Base-by-base conservation (phyloP, 53 echinoderm and acorn worm genomes). In the Glandiceps talaboti region DNA sequence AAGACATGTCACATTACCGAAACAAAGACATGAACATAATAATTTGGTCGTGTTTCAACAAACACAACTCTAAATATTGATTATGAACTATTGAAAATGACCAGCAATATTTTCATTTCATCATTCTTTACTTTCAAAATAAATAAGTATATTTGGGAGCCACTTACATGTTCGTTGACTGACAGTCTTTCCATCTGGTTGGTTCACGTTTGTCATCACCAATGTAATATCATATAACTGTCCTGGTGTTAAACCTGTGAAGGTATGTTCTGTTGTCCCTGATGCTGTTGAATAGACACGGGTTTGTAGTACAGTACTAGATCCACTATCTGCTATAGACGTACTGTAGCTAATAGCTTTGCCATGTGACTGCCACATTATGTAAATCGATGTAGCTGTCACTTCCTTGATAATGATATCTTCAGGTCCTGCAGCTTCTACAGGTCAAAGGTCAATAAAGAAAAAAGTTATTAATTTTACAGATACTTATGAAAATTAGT, bases 341-440 rank as follows among this genome's bases (percentile, higher is more conserved):
- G 77, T 73, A 73, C 74, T 73, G 32, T 83, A 83, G 28, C 33
- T 26, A 1, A 25, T 26, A 29, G 33, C 33, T 28, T 28, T 78
- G 12, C 26, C 31, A 31, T 74, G 74, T 27, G 26, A 72, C 27
- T 74, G 77, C 84, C 84, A 83, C 0, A 77, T 30, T 20, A 83
- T 78, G 1, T 32, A 32, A 74, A 83, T 78, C 25, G 78, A 29
- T 14, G 27, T 14, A 0, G 78, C 1, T 29, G 31, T 31, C 25
- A 83, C 73, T 77, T 78, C 79, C 1, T 73, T 83, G 29, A 83
- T 78, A 25, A 78, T 77, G 1, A 83, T n/a, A 64, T 78, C 73
- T 1, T 74, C 73, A 1, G 78, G 1, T 25, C 31, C 30, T 73
- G 78, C 73, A 1, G 30, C 29, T 30, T 78, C 84, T 83, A 73